Conservation (phyloP, 2,797 vertebrate species). For the Tangara arthus region DNA sequence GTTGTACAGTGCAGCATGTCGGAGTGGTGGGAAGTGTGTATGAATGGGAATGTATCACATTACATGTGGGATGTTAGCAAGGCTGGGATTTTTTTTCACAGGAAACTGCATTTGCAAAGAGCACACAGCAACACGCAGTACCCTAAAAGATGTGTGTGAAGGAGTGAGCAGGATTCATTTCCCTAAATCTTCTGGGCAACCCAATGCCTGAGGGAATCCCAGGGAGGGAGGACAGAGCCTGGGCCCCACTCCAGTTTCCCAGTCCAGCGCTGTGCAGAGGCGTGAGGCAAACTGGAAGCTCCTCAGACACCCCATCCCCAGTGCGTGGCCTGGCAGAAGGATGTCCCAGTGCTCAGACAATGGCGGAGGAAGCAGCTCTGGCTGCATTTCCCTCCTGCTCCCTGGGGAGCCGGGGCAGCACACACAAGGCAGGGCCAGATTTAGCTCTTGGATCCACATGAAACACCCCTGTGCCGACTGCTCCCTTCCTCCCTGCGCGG, state of each 20-base stretch:
- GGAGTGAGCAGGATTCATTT: background rate
- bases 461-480: background rate
- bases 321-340: background rate
- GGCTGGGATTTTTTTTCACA: constrained; percentile 56
- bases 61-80: constrained; percentile 51
- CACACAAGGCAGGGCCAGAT: constrained; percentile 23
- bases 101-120: constrained; percentile 49
- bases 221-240: background rate
- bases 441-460: constrained; percentile 55
- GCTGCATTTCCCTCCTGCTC: constrained; percentile 15
- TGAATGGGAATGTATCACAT: constrained; percentile 49
- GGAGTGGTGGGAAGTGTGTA: constrained; percentile 45
- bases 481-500: background rate
- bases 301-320: background rate
- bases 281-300: background rate
- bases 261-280: background rate
- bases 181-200: constrained; percentile 18
- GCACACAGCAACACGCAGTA: constrained; percentile 16
- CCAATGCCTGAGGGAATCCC: background rate
- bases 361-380: constrained; percentile 9
- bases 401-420: background rate
- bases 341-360: constrained; percentile 4
- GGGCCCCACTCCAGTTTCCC: background rate
- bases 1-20: constrained; percentile 1
- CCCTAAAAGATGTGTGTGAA: constrained; percentile 12